Base-by-base conservation (phyloP, 1,140 invertebrate genomes). In the Triops longicaudatus region DNA sequence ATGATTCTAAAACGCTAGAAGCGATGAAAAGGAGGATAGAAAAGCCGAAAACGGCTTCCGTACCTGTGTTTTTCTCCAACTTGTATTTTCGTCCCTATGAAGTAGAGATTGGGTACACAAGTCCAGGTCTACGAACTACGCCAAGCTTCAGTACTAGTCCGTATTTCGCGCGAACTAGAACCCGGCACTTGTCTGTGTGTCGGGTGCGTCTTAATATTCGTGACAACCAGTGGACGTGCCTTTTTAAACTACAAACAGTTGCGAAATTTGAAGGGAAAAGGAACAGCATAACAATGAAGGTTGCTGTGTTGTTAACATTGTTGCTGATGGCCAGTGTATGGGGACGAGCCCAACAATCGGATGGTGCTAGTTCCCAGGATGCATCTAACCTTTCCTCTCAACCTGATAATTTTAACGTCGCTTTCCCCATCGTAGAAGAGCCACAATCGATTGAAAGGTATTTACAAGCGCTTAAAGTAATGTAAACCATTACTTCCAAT, bases 181-280 rank as follows among this genome's bases (percentile, higher is more conserved):
- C 31, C 7, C 31, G 31, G 31, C 31, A 7, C 31, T 37, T 22
- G 73, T 74, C 22, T 74, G 1, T 74, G 17, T 74, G 43, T 37
- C 28, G 37, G 31, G 22, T 74, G 73, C n/a, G 28, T 74, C 31
- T 17, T 41, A 74, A 42, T 74, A 74, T 74, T 73, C 27, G 4
- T 73, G 27, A 22, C 41, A 12, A n/a, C 73, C 41, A 28, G 14
- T 73, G 28, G 26, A 72, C 50, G 50, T n/a, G 17, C 50, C 17
- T 37, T 37, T 63, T 14, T 22, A n/a, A 63, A 63, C 17, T 63
- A 14, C 14, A 63, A 6, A 37, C 7, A 2, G 50, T 63, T 63
- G 17, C 17, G 50, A 63, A 63, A 63, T 9, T 22, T 37, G 7
- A 17, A n/a, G 10, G 14, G 0, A 63, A 63, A n/a, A 5, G 14